Conservation (phyloP, 2,888 invertebrate species). For the Bhutanitis thaidina region DNA sequence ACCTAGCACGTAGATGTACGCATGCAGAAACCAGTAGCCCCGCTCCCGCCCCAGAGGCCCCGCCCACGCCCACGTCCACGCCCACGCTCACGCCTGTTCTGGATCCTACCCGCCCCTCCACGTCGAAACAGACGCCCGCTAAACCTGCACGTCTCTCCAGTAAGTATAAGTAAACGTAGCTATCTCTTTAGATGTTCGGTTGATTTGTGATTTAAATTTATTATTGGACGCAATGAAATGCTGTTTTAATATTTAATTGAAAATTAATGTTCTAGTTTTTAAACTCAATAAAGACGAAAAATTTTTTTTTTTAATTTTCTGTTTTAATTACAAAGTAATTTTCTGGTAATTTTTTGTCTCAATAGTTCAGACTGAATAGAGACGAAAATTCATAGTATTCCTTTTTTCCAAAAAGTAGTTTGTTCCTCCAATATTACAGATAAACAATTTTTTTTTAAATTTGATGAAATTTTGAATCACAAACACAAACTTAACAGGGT, state of each 20-base stretch:
- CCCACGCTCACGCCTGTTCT: constrained; percentile 29
- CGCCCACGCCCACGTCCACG: constrained; percentile 28
- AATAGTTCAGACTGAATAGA: no score
- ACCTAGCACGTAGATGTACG: constrained; percentile 72
- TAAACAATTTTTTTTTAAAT: no score
- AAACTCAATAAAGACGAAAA: no score
- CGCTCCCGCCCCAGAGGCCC: constrained; percentile 34
- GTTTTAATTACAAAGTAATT: no score
- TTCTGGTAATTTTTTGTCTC: no score
- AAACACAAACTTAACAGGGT: neutral
- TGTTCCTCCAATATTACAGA: no score
- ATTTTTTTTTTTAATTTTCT: no score
- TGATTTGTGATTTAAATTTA: constrained; percentile 30
- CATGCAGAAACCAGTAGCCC: constrained; percentile 63
- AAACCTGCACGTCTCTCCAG: constrained; percentile 73
- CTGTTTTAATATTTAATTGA: no score
- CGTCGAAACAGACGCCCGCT: constrained; percentile 64
- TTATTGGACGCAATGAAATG: no score
- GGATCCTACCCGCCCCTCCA: constrained; percentile 41
- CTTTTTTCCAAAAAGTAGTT: no score
- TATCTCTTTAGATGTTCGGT: constrained; percentile 20
- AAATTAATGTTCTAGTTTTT: no score
- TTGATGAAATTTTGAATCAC: constrained; percentile 20
- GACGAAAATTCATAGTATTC: no score
- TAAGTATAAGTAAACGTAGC: constrained; percentile 44